Base-by-base conservation (phyloP, 35 echinoderm and acorn worm genomes). In the Patiria miniata region DNA sequence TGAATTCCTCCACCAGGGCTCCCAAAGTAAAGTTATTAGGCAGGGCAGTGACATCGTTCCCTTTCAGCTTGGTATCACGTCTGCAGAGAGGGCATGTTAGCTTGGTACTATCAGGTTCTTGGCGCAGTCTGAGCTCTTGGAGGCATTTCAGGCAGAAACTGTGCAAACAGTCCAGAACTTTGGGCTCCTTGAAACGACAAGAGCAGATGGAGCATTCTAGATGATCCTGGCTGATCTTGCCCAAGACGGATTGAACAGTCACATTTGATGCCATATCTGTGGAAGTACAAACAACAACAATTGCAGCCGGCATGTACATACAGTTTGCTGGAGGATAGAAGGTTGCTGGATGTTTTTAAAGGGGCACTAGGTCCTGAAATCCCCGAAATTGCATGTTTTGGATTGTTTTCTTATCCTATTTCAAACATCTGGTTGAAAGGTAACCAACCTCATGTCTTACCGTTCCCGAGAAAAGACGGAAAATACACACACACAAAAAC, bases 201-300 rank as follows among this genome's bases (percentile, higher is more conserved):
- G 65, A 7, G 34, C 65, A 73, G 15, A 73, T 30, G 7, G 65
- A 26, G 29, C 65, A 73, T 73, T 73, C 65, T 14, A 73, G 65
- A 73, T 73, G 65, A 73, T 30, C 65, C 65, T 34, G 26, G 65
- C 65, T 73, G 26, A 73, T 73, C 65, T 73, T 73, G 1, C 65
- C 65, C 65, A 73, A 30, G 34, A 73, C 8, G 7, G 65, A 73
- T 73, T 73, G 26, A 30, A 73, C 65, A 6, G 65, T 73, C 19
- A 73, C 42, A 12, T 47, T 47, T 6, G 42, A 47, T 47, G 42
- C 42, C 42, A 47, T 47, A 47, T 47, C 42, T 47, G 42, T 47
- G 42, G 4, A 47, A 47, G 42, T 47, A 12, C 42, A 47, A 47
- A 12, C 42, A 47, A 47, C 12, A 47, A 47, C n/a, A 47, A 6